Conservation (phyloP, 2,113 vertebrate genomes). For the Pterocles gutturalis region DNA sequence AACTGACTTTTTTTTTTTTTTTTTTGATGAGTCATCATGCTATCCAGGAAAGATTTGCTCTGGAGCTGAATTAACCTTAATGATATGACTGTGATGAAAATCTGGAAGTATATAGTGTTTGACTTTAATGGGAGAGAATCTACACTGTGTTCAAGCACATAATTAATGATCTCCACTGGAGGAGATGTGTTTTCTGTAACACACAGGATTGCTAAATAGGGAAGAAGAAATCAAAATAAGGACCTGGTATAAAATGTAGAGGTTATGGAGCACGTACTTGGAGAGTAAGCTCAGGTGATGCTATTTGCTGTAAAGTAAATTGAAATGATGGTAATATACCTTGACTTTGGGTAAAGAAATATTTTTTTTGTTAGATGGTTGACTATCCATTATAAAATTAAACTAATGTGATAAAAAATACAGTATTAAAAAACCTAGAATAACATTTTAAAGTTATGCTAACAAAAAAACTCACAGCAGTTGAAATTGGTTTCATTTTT, state of each 20-base stretch:
- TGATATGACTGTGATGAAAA: not conserved
- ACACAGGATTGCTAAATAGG: not conserved
- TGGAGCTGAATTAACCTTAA: conserved; percentile 12
- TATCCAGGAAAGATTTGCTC: not conserved
- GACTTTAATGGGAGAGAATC: not conserved
- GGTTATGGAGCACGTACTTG: not conserved
- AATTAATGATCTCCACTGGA: not conserved
- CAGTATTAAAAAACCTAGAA: accelerated
- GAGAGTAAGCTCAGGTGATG: not conserved
- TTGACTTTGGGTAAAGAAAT: not conserved
- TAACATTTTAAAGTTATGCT: not conserved
- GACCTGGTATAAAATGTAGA: not conserved
- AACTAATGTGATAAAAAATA: not conserved
- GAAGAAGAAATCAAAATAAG: not conserved
- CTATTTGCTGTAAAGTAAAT: not conserved
- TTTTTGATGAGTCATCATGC: not conserved
- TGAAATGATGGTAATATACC: not conserved
- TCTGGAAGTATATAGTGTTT: conserved; percentile 26
- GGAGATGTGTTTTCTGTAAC: not conserved
- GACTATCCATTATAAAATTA: not conserved
- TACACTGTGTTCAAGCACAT: not conserved
- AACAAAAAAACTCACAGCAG: not conserved
- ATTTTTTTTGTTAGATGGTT: accelerated
- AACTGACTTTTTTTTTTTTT: not conserved
- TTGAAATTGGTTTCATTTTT: not conserved